Conservation (phyloP, 2,113 vertebrate genomes). For the Bujurquina vittata region DNA sequence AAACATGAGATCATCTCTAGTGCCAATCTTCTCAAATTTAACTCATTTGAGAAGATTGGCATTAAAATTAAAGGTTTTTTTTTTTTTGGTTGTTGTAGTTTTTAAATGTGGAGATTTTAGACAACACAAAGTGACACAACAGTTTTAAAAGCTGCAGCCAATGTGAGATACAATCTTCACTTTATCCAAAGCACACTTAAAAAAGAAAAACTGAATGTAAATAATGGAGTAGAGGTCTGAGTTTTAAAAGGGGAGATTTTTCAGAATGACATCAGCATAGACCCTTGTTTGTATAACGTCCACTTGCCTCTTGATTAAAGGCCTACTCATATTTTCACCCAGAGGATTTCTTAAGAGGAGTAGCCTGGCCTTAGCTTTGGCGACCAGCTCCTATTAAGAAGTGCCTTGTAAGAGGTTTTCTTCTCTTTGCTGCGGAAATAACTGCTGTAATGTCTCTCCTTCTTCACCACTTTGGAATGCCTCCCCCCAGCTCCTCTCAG, state of each 20-base stretch:
- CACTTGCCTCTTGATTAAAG: conserved; percentile 68
- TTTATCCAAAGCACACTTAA: background rate
- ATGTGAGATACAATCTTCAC: conserved; percentile 1
- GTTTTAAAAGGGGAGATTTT: conserved; percentile 41
- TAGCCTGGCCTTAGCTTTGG: conserved; percentile 57
- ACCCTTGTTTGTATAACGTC: conserved; percentile 65
- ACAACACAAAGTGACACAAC: background rate
- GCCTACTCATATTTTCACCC: conserved; percentile 64
- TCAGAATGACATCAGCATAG: conserved; percentile 62
- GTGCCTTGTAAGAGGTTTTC: conserved; percentile 70
- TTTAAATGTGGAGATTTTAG: background rate
- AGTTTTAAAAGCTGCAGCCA: background rate
- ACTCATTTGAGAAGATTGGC: background rate
- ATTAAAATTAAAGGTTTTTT: background rate
- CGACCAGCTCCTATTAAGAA: conserved; percentile 71
- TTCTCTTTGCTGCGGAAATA: conserved; percentile 70
- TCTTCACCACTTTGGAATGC: conserved; percentile 79
- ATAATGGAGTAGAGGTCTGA: conserved; percentile 24
- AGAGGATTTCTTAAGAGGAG: conserved; percentile 71
- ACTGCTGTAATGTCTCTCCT: conserved; percentile 73
- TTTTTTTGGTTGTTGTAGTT: background rate
- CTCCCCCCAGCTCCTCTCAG: conserved; percentile 30
- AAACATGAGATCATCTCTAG: background rate
- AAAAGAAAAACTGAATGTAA: conserved; percentile 21
- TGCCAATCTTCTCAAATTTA: background rate